These are phyloP conservation scores for Siniperca knerii DNA, from an alignment of 2,113 vertebrate species.

Conservation along the genomic window DNA sequence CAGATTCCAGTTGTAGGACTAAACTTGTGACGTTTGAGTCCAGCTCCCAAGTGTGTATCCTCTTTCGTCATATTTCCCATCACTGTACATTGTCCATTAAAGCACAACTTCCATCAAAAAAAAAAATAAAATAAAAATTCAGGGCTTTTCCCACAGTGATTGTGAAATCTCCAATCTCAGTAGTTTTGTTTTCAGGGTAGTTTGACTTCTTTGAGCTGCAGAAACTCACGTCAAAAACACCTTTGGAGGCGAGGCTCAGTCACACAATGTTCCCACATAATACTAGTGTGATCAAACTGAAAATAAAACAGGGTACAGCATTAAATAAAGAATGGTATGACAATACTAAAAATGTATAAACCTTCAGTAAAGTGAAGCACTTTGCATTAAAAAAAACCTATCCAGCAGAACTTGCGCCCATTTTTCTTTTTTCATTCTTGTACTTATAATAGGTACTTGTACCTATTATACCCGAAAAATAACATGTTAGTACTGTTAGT, in stretches of 20 bases:
- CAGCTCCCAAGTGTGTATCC: slow-evolving; percentile 31
- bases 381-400: slow-evolving; percentile 11
- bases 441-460: too few relatives aligned
- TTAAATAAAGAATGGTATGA: not conserved
- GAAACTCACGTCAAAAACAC: slow-evolving; percentile 32
- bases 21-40: not conserved
- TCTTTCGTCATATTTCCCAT: not conserved
- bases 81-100: slow-evolving; percentile 6
- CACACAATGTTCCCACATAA: slow-evolving; percentile 34
- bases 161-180: slow-evolving; percentile 14
- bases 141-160: slow-evolving; percentile 28
- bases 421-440: slow-evolving; percentile 29
- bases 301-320: not conserved
- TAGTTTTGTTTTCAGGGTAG: slow-evolving; percentile 50
- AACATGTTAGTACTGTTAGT: not conserved
- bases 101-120: slow-evolving; percentile 2
- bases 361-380: slow-evolving; percentile 8
- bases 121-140: too few relatives aligned
- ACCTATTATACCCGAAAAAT: not conserved
- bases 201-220: slow-evolving; percentile 43
- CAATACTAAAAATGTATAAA: not conserved
- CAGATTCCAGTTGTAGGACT: slow-evolving; percentile 17
- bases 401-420: not conserved
- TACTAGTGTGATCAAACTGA: slow-evolving; percentile 15
- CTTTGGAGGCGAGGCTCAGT: slow-evolving; percentile 32